A percentile compares a stretch with the other conserved stretches of the same genome.
Evolutionary conservation across 35 echinoderm and acorn worm species (phyloP).

Genomic region (Ophiothrix spiculata): DNA sequence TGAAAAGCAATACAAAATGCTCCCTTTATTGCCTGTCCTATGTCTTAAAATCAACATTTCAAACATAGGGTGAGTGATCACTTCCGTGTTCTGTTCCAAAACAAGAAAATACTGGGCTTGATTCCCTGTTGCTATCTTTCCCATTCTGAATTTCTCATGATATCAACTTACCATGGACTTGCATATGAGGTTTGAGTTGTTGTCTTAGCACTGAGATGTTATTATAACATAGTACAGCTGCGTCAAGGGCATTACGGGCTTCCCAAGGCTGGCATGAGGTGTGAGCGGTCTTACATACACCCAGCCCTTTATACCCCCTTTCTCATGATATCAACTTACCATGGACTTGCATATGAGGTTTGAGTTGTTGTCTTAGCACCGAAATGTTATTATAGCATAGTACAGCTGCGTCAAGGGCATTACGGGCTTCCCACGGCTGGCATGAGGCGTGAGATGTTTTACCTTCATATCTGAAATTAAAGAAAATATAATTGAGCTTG

Average conservation of each 20-base stretch:
- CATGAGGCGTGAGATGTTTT: constrained; percentile 50
- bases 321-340: too few relatives aligned
- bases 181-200: constrained; percentile 72
- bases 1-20: too few relatives aligned
- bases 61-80: too few relatives aligned
- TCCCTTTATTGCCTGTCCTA: too few relatives aligned
- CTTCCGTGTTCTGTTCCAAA: too few relatives aligned
- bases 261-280: constrained; percentile 71
- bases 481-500: background rate
- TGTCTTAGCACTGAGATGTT: constrained; percentile 70
- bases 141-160: too few relatives aligned
- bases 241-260: constrained; percentile 73
- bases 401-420: constrained; percentile 73
- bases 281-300: constrained; percentile 47
- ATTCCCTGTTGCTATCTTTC: too few relatives aligned
- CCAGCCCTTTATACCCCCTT: too few relatives aligned
- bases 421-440: constrained; percentile 71
- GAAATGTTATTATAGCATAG: constrained; percentile 84
- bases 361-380: constrained; percentile 57
- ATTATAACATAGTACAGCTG: constrained; percentile 70
- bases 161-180: constrained; percentile 60
- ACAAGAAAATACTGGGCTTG: background rate
- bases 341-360: constrained; percentile 75
- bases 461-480: constrained; percentile 4
- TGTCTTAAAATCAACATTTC: too few relatives aligned